Conservation (phyloP, 37 sponge, comb jelly and placozoan genomes). For the Halisarca cf. caerulea region DNA sequence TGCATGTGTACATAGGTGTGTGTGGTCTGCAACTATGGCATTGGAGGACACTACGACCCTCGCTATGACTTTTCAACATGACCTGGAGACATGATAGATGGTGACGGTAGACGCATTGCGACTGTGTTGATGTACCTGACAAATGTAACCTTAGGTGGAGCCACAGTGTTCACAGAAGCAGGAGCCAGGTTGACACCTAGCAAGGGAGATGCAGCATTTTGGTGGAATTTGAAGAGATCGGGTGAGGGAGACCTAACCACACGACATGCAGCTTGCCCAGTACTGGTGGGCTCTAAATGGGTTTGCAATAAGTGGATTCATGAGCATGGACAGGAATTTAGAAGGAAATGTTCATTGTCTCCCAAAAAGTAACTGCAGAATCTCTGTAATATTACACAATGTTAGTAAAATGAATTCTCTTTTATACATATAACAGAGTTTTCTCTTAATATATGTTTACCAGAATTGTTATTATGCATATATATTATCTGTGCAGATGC, state of each 20-base stretch:
- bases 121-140: constrained; percentile 81
- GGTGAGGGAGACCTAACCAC: constrained; percentile 81
- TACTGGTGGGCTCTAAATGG: constrained; percentile 91
- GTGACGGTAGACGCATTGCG: constrained; percentile 80
- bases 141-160: constrained; percentile 82
- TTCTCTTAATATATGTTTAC: too few relatives aligned
- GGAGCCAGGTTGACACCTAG: constrained; percentile 75
- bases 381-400: too few relatives aligned
- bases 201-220: constrained; percentile 70
- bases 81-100: constrained; percentile 29
- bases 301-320: constrained; percentile 99
- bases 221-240: constrained; percentile 67
- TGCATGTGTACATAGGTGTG: too few relatives aligned
- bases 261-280: constrained; percentile 95
- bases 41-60: constrained; percentile 95
- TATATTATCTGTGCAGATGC: too few relatives aligned
- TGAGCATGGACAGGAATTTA: constrained; percentile 90
- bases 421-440: too few relatives aligned
- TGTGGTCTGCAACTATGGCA: constrained; percentile 89
- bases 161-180: constrained; percentile 79
- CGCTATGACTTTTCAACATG: constrained; percentile 86
- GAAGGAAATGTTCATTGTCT: constrained; percentile 67
- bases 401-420: too few relatives aligned
- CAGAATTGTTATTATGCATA: too few relatives aligned
- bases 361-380: constrained; percentile 30